Conservation (phyloP, 2,113 vertebrate genomes). For the Gracilinanus agilis region DNA sequence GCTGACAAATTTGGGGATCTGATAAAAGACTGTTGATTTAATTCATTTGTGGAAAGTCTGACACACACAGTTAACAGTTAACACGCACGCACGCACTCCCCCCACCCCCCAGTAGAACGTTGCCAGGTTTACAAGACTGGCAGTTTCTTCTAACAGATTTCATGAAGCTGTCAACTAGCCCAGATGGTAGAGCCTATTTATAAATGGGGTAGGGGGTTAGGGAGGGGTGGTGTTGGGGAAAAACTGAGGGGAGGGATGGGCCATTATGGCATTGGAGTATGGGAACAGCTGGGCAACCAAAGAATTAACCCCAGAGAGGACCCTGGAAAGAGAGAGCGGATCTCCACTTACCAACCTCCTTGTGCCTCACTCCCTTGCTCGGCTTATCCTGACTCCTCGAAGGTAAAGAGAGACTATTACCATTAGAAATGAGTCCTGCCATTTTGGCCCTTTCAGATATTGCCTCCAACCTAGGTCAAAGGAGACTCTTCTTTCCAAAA, state of each 20-base stretch:
- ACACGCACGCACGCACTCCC: neutral
- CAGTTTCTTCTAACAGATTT: slow-evolving; percentile 6
- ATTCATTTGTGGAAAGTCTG: slow-evolving; percentile 8
- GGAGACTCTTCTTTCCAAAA: neutral
- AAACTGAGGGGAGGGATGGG: neutral
- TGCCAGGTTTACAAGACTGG: slow-evolving; percentile 1
- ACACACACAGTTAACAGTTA: slow-evolving; percentile 1
- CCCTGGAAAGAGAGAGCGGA: neutral
- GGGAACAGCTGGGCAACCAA: neutral
- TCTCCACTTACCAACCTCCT: neutral
- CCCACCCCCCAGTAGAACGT: neutral
- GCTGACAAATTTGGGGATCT: neutral
- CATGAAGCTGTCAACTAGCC: neutral
- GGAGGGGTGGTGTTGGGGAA: neutral
- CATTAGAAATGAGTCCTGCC: neutral
- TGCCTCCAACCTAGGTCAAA: neutral
- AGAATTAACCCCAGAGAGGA: neutral
- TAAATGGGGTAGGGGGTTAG: neutral
- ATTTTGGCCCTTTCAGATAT: neutral
- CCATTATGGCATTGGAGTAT: neutral
- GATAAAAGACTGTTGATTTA: slow-evolving; percentile 6
- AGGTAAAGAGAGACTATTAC: neutral
- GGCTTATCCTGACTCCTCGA: neutral
- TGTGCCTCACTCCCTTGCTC: neutral
- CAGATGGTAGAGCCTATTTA: neutral